Evolutionary conservation across 2,113 vertebrate species (phyloP), one percentile per base, ranked within the genome.

Genomic region (Antennarius striatus): DNA sequence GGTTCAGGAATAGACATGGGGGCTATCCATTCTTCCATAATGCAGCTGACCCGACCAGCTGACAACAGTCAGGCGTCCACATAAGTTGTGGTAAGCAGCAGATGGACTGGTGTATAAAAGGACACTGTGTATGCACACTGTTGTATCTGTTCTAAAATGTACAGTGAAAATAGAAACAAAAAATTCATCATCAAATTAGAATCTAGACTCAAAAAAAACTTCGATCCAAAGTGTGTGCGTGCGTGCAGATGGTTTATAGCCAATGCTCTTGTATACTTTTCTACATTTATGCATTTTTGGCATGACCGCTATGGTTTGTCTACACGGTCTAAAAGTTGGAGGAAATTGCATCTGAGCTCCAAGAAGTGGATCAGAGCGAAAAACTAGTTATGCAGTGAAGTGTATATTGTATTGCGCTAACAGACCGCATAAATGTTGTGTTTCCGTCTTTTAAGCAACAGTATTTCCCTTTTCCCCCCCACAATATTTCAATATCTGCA

Each of bases 21-120:
- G 79, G 80, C 75, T 68, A 83, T 85, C 59, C 68, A 68, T 82
- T 80, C 43, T 52, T 56, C 53, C 76, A 75, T 75, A 82, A 82
- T 87, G 79, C 64, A 73, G 65, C 45, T 65, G 71, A 68, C 68
- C 60, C 58, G 43, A 69, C 32, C 32, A 36, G 32, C 32, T 36
- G 32, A 76, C 71, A 79, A 81, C 47, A 75, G 61, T 65, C 13
- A 53, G 15, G n/a, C 69, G 53, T 65, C 61, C 68, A 68, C 70
- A 80, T 17, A 72, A 66, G 71, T 81, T 79, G 68, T 3, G 40
- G 49, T 75, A 75, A 80, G 70, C 50, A 13, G 63, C 36, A 75
- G 77, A 63, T 71, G 54, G 63, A 77, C 47, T 43, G 49, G 32
- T 30, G 56, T 46, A n/a, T 73, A 58, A 62, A 77, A 53, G 32